phyloP scores from a whole-genome alignment of 2,113 vertebrate species.

The Carassius auratus region DNA sequence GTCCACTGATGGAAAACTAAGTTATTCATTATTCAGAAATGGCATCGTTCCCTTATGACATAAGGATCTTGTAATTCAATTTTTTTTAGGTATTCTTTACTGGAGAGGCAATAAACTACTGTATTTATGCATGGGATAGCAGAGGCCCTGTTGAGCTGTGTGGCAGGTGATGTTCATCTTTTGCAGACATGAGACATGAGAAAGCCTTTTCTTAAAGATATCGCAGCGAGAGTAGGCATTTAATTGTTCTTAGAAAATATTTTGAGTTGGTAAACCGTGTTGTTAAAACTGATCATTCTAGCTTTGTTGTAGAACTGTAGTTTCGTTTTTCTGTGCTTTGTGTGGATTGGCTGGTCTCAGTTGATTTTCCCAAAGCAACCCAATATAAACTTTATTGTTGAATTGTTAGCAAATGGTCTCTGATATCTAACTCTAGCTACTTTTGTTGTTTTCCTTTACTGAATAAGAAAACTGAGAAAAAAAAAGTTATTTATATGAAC shows the following conservation, averaged over 20 bases:
- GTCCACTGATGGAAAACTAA: conserved; percentile 81
- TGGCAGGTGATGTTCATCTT: conserved; percentile 51
- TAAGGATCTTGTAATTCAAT: background rate
- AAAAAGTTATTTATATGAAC: conserved; percentile 51
- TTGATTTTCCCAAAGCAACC: conserved; percentile 77
- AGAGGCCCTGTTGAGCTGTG: conserved; percentile 59
- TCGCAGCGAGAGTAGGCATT: conserved; percentile 7
- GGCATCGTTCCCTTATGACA: conserved; percentile 13
- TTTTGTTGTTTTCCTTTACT: conserved; percentile 83
- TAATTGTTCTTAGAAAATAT: conserved; percentile 33
- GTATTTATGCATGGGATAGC: conserved; percentile 78
- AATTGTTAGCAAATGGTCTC: conserved; percentile 85
- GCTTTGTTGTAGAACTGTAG: conserved; percentile 68
- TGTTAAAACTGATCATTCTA: conserved; percentile 42
- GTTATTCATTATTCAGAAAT: conserved; percentile 54
- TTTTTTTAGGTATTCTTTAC: conserved; percentile 48
- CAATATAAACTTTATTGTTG: conserved; percentile 88
- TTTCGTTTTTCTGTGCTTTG: conserved; percentile 60
- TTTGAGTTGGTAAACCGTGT: conserved; percentile 33
- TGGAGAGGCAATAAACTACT: conserved; percentile 78
- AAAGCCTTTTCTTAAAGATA: conserved; percentile 28
- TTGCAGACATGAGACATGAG: conserved; percentile 27
- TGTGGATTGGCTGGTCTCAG: conserved; percentile 78
- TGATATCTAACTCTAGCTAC: conserved; percentile 84
- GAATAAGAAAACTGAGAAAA: conserved; percentile 75